Evolutionary conservation across 2,797 vertebrate species (phyloP).

Genomic region (Gobio occitaniae): DNA sequence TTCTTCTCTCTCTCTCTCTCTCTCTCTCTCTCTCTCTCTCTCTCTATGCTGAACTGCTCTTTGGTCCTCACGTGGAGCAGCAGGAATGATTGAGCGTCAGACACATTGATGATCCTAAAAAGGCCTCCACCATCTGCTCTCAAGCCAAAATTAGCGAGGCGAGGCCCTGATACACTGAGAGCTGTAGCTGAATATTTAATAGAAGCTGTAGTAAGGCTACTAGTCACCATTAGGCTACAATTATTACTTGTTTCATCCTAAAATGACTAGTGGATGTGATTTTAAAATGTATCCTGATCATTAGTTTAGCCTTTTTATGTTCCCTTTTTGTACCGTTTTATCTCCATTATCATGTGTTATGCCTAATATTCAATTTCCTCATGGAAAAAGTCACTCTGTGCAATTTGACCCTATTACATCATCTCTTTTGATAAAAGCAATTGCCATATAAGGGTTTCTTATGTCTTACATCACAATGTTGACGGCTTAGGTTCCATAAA

Average conservation of each 20-base stretch:
- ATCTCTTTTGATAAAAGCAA: background rate
- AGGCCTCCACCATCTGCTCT: conserved; percentile 23
- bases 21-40: no score
- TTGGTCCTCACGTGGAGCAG: conserved; percentile 16
- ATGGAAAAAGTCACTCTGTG: background rate
- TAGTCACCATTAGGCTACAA: background rate
- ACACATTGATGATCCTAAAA: conserved; percentile 33
- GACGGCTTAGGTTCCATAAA: background rate
- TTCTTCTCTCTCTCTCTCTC: background rate
- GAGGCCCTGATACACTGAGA: background rate
- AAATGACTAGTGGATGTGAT: background rate
- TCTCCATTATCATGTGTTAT: background rate
- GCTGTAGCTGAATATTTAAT: background rate
- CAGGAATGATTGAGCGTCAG: conserved; percentile 28
- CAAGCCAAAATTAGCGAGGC: conserved; percentile 19
- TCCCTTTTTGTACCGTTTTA: background rate
- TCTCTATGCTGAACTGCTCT: background rate
- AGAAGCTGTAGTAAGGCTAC: background rate
- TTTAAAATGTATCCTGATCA: conserved; percentile 10
- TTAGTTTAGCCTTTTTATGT: background rate
- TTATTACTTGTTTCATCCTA: conserved; percentile 1
- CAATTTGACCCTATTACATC: background rate
- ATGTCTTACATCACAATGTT: background rate
- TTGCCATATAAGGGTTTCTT: background rate
- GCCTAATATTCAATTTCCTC: background rate